These are phyloP conservation scores for Chymomyza procnemis DNA, from an alignment of 2,888 invertebrate species.

Conservation along the genomic window DNA sequence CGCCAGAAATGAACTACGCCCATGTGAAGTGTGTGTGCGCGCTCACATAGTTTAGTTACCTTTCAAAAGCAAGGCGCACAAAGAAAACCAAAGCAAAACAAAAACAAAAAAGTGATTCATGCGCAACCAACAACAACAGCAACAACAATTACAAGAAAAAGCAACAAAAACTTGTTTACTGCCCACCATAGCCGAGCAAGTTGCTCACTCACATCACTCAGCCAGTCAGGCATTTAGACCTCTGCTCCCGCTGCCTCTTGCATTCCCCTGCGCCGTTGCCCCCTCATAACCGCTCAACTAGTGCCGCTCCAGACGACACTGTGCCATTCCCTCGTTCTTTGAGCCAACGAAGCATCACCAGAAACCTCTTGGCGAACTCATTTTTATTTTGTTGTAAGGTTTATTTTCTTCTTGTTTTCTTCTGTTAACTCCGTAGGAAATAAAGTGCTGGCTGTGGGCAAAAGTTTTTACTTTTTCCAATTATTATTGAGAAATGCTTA, in stretches of 20 bases:
- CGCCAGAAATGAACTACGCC: no score
- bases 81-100: slow-evolving; percentile 21
- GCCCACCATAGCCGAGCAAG: slow-evolving; percentile 15
- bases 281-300: neutral
- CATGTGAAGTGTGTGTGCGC: slow-evolving; percentile 4
- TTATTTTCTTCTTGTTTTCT: no score
- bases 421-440: neutral
- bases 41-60: slow-evolving; percentile 34
- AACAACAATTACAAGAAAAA: neutral
- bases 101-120: slow-evolving; percentile 56
- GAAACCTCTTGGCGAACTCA: neutral
- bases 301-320: neutral
- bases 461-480: slow-evolving; percentile 32
- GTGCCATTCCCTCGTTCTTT: neutral
- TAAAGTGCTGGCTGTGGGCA: slow-evolving; percentile 2
- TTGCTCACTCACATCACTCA: neutral
- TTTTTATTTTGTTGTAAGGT: neutral
- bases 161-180: slow-evolving; percentile 52
- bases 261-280: neutral
- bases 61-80: slow-evolving; percentile 43
- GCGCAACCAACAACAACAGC: slow-evolving; percentile 55
- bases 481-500: slow-evolving; percentile 47
- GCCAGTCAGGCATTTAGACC: neutral
- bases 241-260: neutral
- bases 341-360: neutral